Conservation (phyloP, 2,113 vertebrate species). For the Turnix velox region DNA sequence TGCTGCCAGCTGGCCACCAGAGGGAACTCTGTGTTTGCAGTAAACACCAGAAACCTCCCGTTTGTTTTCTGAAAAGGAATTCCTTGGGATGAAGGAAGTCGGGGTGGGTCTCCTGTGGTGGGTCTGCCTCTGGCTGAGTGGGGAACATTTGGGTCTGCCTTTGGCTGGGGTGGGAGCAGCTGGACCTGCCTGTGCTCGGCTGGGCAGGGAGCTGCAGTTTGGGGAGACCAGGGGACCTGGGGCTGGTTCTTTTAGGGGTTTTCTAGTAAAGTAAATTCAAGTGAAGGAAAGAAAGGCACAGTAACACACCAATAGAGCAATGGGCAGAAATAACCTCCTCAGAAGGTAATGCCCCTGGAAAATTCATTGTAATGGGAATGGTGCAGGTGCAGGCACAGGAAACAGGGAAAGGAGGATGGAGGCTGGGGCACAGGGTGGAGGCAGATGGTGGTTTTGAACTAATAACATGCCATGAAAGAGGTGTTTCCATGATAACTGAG, state of each 20-base stretch:
- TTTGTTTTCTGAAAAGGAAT: not conserved
- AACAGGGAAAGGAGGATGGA: not conserved
- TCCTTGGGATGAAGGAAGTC: not conserved
- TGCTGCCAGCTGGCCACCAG: not conserved
- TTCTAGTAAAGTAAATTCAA: no score
- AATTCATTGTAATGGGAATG: not conserved
- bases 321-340: not conserved
- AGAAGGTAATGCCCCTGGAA: fast-evolving
- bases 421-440: fast-evolving
- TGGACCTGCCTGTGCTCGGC: not conserved
- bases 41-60: fast-evolving
- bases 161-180: not conserved
- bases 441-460: not conserved
- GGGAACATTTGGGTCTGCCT: not conserved
- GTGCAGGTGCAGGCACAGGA: fast-evolving
- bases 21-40: not conserved
- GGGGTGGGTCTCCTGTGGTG: not conserved
- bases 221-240: not conserved
- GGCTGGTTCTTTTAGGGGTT: not conserved
- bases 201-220: fast-evolving
- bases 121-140: not conserved
- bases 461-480: fast-evolving
- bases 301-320: fast-evolving
- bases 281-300: not conserved
- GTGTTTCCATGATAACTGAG: not conserved